Evolutionary conservation across 2,797 vertebrate genomes (phyloP).

Genomic region (Chaenodraco wilsoni): DNA sequence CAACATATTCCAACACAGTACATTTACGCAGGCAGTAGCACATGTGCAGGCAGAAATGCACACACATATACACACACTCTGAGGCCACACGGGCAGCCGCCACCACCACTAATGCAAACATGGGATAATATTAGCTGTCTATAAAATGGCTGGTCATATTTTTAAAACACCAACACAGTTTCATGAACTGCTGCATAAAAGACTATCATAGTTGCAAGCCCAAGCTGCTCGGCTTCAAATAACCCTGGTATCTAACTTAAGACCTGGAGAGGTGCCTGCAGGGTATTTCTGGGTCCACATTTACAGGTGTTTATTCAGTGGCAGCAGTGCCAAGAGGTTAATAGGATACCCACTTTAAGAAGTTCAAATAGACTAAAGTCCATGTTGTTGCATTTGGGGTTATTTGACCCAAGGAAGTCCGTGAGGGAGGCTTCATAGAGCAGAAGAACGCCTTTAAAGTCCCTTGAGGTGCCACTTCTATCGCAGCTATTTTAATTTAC

Average conservation of each 20-base stretch:
- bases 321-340: slow-evolving; percentile 71
- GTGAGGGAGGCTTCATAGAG: slow-evolving; percentile 28
- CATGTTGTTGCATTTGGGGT: slow-evolving; percentile 65
- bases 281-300: slow-evolving; percentile 76
- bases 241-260: slow-evolving; percentile 67
- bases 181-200: slow-evolving; percentile 77
- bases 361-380: slow-evolving; percentile 70
- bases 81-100: slow-evolving; percentile 49
- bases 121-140: slow-evolving; percentile 72
- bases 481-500: slow-evolving; percentile 16
- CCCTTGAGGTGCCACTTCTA: slow-evolving; percentile 7
- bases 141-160: slow-evolving; percentile 75
- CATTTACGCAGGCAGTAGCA: slow-evolving; percentile 26
- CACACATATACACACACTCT: slow-evolving; percentile 43
- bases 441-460: slow-evolving; percentile 39
- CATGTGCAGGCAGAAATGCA: slow-evolving; percentile 43
- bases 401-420: slow-evolving; percentile 55
- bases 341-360: slow-evolving; percentile 76
- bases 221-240: slow-evolving; percentile 67
- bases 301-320: slow-evolving; percentile 74
- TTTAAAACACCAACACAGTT: slow-evolving; percentile 69
- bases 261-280: slow-evolving; percentile 70
- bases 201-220: slow-evolving; percentile 64
- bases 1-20: slow-evolving; percentile 13
- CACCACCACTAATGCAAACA: slow-evolving; percentile 68